Evolutionary conservation across 2,113 vertebrate genomes (phyloP).

Genomic region (Eptesicus fuscus): DNA sequence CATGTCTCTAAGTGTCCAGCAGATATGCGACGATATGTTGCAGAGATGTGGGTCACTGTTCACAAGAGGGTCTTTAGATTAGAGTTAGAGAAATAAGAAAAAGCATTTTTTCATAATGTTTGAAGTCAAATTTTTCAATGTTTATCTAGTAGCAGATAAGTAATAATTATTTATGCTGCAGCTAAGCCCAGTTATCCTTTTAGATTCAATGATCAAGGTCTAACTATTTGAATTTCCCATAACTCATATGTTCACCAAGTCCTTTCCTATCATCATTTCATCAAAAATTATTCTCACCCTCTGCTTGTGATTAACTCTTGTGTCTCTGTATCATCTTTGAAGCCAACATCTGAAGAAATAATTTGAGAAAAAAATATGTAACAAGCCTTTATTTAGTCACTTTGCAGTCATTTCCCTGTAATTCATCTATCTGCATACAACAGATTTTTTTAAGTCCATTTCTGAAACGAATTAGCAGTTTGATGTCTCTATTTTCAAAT

Average conservation of each 20-base stretch:
- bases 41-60: not conserved
- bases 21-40: not conserved
- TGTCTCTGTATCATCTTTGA: constrained; percentile 11
- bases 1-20: too few relatives aligned
- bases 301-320: not conserved
- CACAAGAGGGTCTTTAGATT: not conserved
- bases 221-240: not conserved
- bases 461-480: not conserved
- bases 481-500: not conserved
- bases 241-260: not conserved
- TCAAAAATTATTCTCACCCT: not conserved
- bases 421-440: not conserved
- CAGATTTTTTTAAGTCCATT: not conserved
- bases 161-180: not conserved
- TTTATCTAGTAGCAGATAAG: not conserved
- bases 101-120: not conserved
- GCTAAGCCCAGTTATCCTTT: not conserved
- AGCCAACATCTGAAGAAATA: not conserved
- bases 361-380: not conserved
- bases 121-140: not conserved
- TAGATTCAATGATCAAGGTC: not conserved
- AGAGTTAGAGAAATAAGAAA: not conserved
- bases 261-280: not conserved
- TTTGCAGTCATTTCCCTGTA: not conserved
- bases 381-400: not conserved